These are phyloP conservation scores for Alectura lathami DNA, from an alignment of 2,113 vertebrate species.

Conservation along the genomic window DNA sequence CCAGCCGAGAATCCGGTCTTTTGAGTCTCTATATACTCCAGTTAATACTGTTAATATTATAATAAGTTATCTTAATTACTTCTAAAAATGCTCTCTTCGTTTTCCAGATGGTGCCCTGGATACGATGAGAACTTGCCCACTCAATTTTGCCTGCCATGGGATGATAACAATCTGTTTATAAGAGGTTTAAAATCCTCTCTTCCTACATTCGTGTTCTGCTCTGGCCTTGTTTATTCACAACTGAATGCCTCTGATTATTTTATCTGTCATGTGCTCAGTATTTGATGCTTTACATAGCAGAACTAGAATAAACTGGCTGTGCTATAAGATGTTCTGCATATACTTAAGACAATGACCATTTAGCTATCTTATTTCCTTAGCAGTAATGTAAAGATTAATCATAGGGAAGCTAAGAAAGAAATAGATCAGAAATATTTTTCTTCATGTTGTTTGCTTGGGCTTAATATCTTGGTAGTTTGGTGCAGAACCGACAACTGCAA, in stretches of 20 bases:
- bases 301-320: constrained; percentile 28
- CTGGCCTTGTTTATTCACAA: constrained; percentile 23
- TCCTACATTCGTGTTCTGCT: constrained; percentile 12
- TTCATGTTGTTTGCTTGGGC: background rate
- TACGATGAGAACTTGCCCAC: background rate
- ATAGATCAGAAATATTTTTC: constrained; percentile 4
- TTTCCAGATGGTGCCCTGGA: background rate
- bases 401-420: background rate
- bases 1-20: background rate
- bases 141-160: constrained; percentile 3
- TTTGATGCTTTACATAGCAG: constrained; percentile 6
- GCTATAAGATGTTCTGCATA: background rate
- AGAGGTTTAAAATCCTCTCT: background rate
- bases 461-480: background rate
- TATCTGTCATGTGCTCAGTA: background rate
- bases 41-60: background rate
- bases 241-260: constrained; percentile 37
- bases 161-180: constrained; percentile 21
- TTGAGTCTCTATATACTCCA: background rate
- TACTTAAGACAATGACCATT: background rate
- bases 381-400: constrained; percentile 17
- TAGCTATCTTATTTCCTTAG: constrained; percentile 27
- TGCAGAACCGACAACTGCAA: background rate
- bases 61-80: background rate
- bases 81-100: background rate